Evolutionary conservation across 1,140 invertebrate species (phyloP).

Genomic region (Andrena cerasifolii): DNA sequence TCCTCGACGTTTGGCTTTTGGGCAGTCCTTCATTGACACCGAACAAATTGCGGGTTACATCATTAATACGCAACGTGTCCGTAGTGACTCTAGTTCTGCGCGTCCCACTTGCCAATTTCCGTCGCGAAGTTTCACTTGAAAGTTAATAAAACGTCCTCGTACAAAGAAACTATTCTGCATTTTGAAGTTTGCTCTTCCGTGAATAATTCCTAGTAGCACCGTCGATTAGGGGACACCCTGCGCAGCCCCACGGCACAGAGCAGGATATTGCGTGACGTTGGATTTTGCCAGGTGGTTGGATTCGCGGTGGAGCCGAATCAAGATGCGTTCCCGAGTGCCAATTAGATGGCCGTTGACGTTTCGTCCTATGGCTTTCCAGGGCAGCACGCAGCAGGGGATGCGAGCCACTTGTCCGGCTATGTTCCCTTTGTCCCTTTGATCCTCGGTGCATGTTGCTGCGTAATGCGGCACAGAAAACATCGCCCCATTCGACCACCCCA

Average conservation of each 20-base stretch:
- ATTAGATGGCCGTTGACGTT: slow-evolving; percentile 76
- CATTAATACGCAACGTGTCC: background rate
- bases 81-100: too few relatives aligned
- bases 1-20: background rate
- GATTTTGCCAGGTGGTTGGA: slow-evolving; percentile 60
- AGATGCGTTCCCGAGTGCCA: slow-evolving; percentile 66
- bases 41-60: slow-evolving; percentile 26
- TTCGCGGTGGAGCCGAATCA: slow-evolving; percentile 50
- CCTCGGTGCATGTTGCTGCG: slow-evolving; percentile 50
- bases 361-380: slow-evolving; percentile 52
- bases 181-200: too few relatives aligned
- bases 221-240: too few relatives aligned
- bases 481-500: slow-evolving; percentile 58
- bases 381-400: slow-evolving; percentile 42
- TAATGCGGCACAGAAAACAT: slow-evolving; percentile 47
- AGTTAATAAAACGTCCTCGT: too few relatives aligned
- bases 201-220: too few relatives aligned
- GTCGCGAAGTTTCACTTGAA: too few relatives aligned
- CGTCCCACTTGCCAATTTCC: too few relatives aligned
- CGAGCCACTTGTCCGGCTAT: slow-evolving; percentile 59
- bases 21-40: slow-evolving; percentile 22
- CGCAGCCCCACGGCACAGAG: too few relatives aligned
- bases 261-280: background rate
- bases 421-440: slow-evolving; percentile 58
- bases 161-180: too few relatives aligned